Base-by-base conservation (phyloP, 2,113 vertebrate genomes). In the Actenoides hombroni region DNA sequence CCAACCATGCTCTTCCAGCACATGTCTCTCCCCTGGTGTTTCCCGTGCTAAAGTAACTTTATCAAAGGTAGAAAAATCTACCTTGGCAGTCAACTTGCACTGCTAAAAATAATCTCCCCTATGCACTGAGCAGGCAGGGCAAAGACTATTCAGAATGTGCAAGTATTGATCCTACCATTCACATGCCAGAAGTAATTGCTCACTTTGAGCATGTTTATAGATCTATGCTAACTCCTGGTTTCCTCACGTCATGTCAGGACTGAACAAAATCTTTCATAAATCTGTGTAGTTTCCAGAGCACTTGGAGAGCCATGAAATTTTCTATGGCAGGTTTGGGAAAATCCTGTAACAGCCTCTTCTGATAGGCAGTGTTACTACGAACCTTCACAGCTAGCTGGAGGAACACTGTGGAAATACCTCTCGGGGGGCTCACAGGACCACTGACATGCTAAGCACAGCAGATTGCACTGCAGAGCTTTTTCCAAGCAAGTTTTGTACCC, bases 181-280 rank as follows among this genome's bases (percentile, higher is more conserved):
- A 95, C 61, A 49, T 83, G 81, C 88, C 90, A 94, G 85, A 92
- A 94, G 51, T 93, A 96, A 95, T 96, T 94, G 73, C 57, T 96
- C 95, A 92, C 92, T 94, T 61, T 46, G 67, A 95, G 89, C 77
- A 17, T 61, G 64, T 95, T 92, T 92, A 94, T 87, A 95, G 94
- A 96, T 90, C 91, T 86, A 13, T 39, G 51, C 31, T 94, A 86
- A 86, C 54, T 86, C 67, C 76, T 90, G 68, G 13, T 80, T 97
- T 95, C 74, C 92, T 86, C 80, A 54, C 29, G 44, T 20, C 16
- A 57, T 73, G 61, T 81, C 74, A 94, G 77, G 51, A 65, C 25
- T 60, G 57, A 90, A 83, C 44, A 83, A 81, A 90, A 63, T 61
- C 69, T 92, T 79, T 83, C 64, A 46, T 53, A 73, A 80, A 92